Evolutionary conservation across 2,888 invertebrate genomes (phyloP), one percentile per base, ranked within the genome.

Genomic region (Dryobotodes eremita): DNA sequence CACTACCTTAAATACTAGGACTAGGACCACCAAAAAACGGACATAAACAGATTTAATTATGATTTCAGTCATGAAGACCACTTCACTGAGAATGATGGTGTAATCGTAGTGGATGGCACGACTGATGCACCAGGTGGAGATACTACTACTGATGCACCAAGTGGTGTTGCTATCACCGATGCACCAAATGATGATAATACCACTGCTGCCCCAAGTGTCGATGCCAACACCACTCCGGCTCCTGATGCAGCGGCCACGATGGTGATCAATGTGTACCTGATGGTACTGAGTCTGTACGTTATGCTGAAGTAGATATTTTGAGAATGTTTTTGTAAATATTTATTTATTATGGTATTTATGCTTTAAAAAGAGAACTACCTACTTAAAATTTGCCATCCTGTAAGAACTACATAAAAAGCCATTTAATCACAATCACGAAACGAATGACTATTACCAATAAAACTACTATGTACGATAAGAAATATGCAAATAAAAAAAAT

Each of bases 31-130:
- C n/a, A n/a, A 55, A 55, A 70, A 17, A 26, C 26, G 8, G n/a
- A 46, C 0, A 62, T 46, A 46, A 31, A 61, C 26, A 31, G 3
- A 15, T 26, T 50, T 4, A n/a, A 23, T 11, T 50, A 42, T 70
- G 0, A 77, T 81, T 79, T n/a, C 75, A 83, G 83, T 23, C 69
- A 80, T 64, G 83, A 80, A 79, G 68, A 83, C 48, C 31, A 82
- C 13, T 66, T 13, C 62, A 74, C 82, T 11, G 68, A 4, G 0
- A 79, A 71, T 50, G 71, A 83, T 1, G 62, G 0, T 53, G 82
- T 79, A 6, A 79, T 59, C 10, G 62, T 79, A 23, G 68, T n/a
- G 6, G 79, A 82, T 31, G 48, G 46, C 3, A 23, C 55, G 11
- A 62, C 69, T 13, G 50, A 17, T 50, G 7, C 62, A 20, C 10